These are phyloP conservation scores for Orthosia gothica DNA, from an alignment of 2,888 invertebrate genomes.

Conservation along the genomic window DNA sequence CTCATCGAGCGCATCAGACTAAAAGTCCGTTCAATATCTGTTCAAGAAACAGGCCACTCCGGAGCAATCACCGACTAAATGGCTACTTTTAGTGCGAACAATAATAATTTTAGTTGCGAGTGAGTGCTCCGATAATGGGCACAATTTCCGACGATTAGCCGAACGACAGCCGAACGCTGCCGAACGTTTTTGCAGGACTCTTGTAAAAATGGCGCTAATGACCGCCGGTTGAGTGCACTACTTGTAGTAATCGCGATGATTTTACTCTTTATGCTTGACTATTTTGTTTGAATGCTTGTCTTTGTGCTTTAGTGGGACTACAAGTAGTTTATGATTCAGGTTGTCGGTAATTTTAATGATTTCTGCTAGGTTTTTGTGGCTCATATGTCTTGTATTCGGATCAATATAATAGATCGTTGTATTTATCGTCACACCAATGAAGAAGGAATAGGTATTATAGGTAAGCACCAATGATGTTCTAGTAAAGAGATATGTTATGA, in stretches of 20 bases:
- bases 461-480: too few relatives aligned
- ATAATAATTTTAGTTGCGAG: constrained; percentile 90
- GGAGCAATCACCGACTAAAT: constrained; percentile 85
- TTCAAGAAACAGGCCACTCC: constrained; percentile 71
- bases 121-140: constrained; percentile 89
- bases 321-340: constrained; percentile 5
- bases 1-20: constrained; percentile 58
- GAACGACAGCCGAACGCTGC: constrained; percentile 76
- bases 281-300: constrained; percentile 56
- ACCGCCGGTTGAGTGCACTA: constrained; percentile 77
- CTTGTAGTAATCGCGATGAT: constrained; percentile 74
- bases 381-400: not conserved
- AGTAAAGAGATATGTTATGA: too few relatives aligned
- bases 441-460: not conserved
- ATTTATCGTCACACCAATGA: not conserved
- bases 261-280: constrained; percentile 58
- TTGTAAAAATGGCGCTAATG: constrained; percentile 86
- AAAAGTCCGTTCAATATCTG: constrained; percentile 71
- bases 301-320: constrained; percentile 38
- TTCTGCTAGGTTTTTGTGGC: not conserved
- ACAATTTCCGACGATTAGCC: constrained; percentile 91
- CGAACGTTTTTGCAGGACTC: constrained; percentile 83
- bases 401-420: not conserved
- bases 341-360: not conserved
- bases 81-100: constrained; percentile 90